Conservation (phyloP, 2,113 vertebrate species). For the Colius striatus region DNA sequence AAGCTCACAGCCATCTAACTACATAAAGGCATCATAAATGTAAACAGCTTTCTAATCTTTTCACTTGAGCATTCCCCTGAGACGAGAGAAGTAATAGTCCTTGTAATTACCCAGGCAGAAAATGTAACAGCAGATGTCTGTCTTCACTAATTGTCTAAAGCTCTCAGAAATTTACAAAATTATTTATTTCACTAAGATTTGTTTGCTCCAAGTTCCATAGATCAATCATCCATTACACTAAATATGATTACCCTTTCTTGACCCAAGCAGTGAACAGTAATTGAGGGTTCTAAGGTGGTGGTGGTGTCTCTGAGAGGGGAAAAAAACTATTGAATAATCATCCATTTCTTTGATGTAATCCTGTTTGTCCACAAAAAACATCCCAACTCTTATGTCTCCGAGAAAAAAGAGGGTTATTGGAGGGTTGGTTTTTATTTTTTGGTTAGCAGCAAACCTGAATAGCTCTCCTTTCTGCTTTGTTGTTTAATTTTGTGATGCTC, state of each 20-base stretch:
- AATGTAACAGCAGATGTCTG: slow-evolving; percentile 10
- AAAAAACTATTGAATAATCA: neutral
- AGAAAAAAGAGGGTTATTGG: neutral
- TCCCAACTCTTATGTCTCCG: neutral
- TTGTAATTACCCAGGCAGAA: slow-evolving; percentile 30
- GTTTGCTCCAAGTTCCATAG: neutral
- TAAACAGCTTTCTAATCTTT: slow-evolving; percentile 18
- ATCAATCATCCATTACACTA: neutral
- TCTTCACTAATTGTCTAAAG: neutral
- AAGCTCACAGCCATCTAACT: neutral
- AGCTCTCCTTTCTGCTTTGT: neutral
- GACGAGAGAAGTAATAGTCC: slow-evolving; percentile 11
- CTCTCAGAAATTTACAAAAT: neutral
- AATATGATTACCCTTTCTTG: neutral
- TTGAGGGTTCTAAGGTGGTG: neutral
- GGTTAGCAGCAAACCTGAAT: neutral
- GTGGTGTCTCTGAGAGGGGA: neutral
- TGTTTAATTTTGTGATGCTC: neutral
- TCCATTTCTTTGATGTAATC: neutral
- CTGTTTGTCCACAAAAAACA: neutral
- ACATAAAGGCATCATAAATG: neutral
- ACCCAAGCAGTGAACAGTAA: neutral
- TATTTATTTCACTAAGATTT: neutral
- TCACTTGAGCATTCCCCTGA: neutral
- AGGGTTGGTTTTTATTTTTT: neutral